Conservation (phyloP, 2,797 vertebrate genomes). For the Adelosebastes latens region DNA sequence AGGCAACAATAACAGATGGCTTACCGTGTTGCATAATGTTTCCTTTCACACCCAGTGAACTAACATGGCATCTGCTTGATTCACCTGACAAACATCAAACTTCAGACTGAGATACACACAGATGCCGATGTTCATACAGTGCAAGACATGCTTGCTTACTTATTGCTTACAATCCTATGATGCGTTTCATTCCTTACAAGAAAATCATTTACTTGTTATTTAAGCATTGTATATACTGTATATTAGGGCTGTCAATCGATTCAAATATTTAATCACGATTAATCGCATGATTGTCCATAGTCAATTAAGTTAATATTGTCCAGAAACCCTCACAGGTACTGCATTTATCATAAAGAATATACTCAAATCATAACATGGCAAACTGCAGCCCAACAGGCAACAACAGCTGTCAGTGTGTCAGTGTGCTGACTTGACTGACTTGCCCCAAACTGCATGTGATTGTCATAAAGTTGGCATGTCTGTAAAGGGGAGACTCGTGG, state of each 20-base stretch:
- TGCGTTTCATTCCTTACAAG: neutral
- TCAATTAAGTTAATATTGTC: neutral
- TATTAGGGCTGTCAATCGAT: neutral
- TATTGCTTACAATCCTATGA: neutral
- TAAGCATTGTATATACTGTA: neutral
- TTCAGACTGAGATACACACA: neutral
- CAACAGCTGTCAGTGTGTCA: no score
- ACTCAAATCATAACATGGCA: no score
- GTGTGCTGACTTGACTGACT: no score
- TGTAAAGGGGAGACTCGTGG: no score
- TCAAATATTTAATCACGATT: neutral
- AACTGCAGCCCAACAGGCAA: accelerated
- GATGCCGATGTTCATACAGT: neutral
- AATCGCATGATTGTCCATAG: neutral
- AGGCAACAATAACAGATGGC: slow-evolving; percentile 57
- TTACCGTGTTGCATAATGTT: slow-evolving; percentile 55
- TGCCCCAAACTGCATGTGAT: no score
- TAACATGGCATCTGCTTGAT: slow-evolving; percentile 47
- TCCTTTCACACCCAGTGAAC: slow-evolving; percentile 53
- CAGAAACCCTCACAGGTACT: no score
- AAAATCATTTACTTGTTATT: neutral
- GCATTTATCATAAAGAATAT: no score
- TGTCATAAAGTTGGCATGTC: no score
- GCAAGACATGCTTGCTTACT: neutral
- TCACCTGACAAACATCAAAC: slow-evolving; percentile 45